phyloP scores from a whole-genome alignment of 2,797 vertebrate species.

The Nannoperca obscura region DNA sequence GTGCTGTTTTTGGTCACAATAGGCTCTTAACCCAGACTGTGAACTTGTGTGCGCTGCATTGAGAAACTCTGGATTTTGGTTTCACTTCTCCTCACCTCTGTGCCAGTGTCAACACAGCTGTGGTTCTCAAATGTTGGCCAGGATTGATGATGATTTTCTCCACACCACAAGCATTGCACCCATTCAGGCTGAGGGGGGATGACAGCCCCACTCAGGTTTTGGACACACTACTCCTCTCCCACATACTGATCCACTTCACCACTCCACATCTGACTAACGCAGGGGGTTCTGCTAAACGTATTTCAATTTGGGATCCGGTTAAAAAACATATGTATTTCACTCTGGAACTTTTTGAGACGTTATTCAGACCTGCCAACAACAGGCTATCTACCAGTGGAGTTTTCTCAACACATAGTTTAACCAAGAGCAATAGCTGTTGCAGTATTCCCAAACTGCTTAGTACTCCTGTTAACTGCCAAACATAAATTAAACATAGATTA shows the following conservation, averaged over 20 bases:
- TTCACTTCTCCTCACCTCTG: constrained; percentile 73
- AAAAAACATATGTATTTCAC: constrained; percentile 30
- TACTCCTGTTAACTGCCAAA: constrained; percentile 20
- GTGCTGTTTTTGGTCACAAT: constrained; percentile 68
- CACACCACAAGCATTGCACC: constrained; percentile 55
- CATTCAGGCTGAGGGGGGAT: constrained; percentile 64
- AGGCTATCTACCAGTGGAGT: not conserved
- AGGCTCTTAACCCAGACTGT: constrained; percentile 49
- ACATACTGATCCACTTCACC: constrained; percentile 62
- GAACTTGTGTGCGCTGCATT: constrained; percentile 54
- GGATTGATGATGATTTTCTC: constrained; percentile 71
- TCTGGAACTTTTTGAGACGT: constrained; percentile 23
- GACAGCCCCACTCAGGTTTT: constrained; percentile 69
- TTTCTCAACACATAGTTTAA: constrained; percentile 37
- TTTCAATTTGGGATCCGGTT: constrained; percentile 42
- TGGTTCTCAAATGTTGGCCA: constrained; percentile 65
- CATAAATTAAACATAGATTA: constrained; percentile 13
- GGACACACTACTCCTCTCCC: constrained; percentile 49
- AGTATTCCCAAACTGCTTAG: constrained; percentile 6
- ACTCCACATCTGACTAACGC: constrained; percentile 31
- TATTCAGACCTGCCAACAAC: constrained; percentile 29
- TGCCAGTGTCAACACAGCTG: constrained; percentile 79
- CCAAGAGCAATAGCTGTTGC: constrained; percentile 14
- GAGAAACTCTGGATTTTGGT: constrained; percentile 69
- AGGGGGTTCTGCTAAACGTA: constrained; percentile 35